phyloP scores from a whole-genome alignment of 2,888 invertebrate species.

The Lycophotia porphyrea region DNA sequence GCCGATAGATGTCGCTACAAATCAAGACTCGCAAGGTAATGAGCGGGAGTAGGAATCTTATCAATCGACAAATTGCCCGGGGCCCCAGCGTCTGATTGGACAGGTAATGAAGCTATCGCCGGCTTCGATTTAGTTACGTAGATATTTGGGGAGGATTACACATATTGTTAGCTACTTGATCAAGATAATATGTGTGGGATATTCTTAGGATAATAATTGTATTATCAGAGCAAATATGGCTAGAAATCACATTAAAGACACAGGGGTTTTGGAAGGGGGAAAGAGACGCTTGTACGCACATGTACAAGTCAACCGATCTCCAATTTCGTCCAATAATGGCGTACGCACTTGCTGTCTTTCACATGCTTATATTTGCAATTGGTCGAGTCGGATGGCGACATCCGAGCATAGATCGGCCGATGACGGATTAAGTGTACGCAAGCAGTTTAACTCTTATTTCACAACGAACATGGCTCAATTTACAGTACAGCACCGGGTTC shows the following conservation, averaged over 20 bases:
- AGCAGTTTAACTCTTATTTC: neutral
- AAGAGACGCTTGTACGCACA: neutral
- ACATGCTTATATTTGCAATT: neutral
- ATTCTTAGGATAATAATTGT: constrained; percentile 2
- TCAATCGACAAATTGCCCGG: constrained; percentile 65
- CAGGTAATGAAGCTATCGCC: constrained; percentile 68
- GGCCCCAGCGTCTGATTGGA: constrained; percentile 67
- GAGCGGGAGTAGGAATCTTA: constrained; percentile 58
- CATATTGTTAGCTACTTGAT: constrained; percentile 32
- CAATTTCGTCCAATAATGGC: neutral
- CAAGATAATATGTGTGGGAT: constrained; percentile 17
- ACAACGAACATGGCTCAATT: neutral
- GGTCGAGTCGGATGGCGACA: neutral
- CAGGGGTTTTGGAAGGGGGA: neutral
- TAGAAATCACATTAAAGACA: neutral
- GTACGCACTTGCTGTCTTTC: neutral
- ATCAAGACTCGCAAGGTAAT: constrained; percentile 57
- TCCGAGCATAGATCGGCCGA: neutral
- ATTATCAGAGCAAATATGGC: constrained; percentile 3
- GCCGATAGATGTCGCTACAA: constrained; percentile 54
- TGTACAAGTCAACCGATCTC: neutral
- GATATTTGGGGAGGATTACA: constrained; percentile 48
- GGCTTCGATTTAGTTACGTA: constrained; percentile 58
- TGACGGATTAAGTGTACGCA: constrained; percentile 1
- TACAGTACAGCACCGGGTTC: neutral